Conservation (phyloP, 2,797 vertebrate species). For the Rhadinocentrus ornatus region DNA sequence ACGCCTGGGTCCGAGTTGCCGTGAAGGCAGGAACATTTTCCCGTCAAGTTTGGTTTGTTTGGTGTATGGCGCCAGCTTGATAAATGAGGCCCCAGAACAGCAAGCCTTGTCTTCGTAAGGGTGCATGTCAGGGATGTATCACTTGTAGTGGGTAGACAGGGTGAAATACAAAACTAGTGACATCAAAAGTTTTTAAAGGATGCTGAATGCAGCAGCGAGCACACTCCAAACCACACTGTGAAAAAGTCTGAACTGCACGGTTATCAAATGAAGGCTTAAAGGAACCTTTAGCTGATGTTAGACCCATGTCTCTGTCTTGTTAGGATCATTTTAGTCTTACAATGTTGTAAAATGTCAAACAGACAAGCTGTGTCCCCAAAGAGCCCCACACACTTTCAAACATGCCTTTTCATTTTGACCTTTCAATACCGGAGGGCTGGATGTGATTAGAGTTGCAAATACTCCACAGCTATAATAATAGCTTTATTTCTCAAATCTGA, state of each 20-base stretch:
- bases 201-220: not conserved
- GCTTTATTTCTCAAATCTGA: not conserved
- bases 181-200: not conserved
- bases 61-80: no score
- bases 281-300: slow-evolving; percentile 19
- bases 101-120: no score
- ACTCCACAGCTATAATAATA: not conserved
- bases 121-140: no score
- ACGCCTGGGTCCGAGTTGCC: no score
- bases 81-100: no score
- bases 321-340: slow-evolving; percentile 29
- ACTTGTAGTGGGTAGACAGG: no score
- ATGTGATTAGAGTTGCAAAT: slow-evolving; percentile 25
- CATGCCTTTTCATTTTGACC: slow-evolving; percentile 44
- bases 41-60: no score
- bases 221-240: not conserved
- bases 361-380: slow-evolving; percentile 26
- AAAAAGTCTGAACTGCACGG: slow-evolving; percentile 15
- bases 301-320: slow-evolving; percentile 17
- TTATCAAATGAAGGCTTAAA: slow-evolving; percentile 10
- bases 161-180: no score
- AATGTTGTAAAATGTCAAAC: slow-evolving; percentile 42
- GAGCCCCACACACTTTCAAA: slow-evolving; percentile 18
- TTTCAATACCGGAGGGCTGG: slow-evolving; percentile 40
- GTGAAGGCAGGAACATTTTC: no score